Conservation (phyloP, 2,113 vertebrate species). For the Scatophagus argus region DNA sequence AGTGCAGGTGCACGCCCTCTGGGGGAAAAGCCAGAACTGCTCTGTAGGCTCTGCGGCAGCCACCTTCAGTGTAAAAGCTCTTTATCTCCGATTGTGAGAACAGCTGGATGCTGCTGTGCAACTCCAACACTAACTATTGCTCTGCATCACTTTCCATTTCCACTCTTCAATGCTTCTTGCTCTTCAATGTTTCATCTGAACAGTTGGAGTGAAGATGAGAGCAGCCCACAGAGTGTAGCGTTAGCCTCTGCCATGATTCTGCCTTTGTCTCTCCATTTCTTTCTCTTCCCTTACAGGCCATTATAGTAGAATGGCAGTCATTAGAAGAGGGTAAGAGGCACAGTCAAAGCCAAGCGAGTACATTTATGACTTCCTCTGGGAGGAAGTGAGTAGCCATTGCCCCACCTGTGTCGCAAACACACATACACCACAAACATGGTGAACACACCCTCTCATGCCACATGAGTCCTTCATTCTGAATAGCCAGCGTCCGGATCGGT, state of each 20-base stretch:
- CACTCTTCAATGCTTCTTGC: slow-evolving; percentile 11
- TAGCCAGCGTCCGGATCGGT: slow-evolving; percentile 31
- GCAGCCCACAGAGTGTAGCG: neutral
- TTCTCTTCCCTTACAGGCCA: slow-evolving; percentile 34
- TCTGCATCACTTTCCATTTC: slow-evolving; percentile 32
- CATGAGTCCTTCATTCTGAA: slow-evolving; percentile 44
- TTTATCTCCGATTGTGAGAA: slow-evolving; percentile 73
- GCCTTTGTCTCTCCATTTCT: slow-evolving; percentile 24
- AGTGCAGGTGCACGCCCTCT: slow-evolving; percentile 77
- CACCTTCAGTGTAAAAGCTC: slow-evolving; percentile 65
- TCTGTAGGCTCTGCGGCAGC: slow-evolving; percentile 49
- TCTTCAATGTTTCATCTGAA: slow-evolving; percentile 14
- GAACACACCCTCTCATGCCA: slow-evolving; percentile 50
- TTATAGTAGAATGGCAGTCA: slow-evolving; percentile 83
- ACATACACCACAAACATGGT: slow-evolving; percentile 63
- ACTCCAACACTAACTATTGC: slow-evolving; percentile 65
- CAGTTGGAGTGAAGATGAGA: slow-evolving; percentile 19
- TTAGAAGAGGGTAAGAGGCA: slow-evolving; percentile 81
- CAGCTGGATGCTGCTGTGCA: slow-evolving; percentile 73
- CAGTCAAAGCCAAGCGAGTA: slow-evolving; percentile 85
- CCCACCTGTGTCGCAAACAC: slow-evolving; percentile 87
- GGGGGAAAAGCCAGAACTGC: slow-evolving; percentile 66
- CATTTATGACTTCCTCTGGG: slow-evolving; percentile 93
- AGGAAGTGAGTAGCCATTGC: slow-evolving; percentile 89
- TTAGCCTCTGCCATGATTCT: slow-evolving; percentile 17